phyloP scores from a whole-genome alignment of 2,113 vertebrate species.

The Apus apus region DNA sequence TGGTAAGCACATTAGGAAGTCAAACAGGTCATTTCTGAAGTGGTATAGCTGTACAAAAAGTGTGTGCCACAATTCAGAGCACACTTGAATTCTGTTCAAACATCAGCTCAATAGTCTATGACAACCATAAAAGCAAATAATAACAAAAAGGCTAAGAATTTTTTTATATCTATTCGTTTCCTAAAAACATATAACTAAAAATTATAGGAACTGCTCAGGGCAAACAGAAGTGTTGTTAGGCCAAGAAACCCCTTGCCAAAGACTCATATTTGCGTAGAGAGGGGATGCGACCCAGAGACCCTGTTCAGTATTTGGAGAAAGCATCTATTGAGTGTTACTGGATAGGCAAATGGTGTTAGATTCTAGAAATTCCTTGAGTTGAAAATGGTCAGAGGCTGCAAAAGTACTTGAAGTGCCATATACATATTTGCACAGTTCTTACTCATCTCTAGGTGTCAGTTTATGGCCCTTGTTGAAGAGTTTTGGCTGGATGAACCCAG shows the following conservation, averaged over 20 bases:
- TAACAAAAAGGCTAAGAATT: neutral
- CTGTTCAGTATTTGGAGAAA: neutral
- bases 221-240: neutral
- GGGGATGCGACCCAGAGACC: neutral
- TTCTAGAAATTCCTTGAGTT: neutral
- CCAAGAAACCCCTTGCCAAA: neutral
- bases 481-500: neutral
- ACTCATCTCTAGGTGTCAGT: neutral
- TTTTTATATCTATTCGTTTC: too few relatives aligned
- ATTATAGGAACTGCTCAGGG: neutral
- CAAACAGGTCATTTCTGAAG: neutral
- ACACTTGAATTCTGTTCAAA: neutral
- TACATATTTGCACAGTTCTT: neutral
- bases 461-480: neutral
- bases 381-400: neutral
- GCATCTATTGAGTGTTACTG: neutral
- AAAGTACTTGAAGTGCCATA: neutral
- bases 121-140: neutral
- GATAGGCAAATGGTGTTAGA: neutral
- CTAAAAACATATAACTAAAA: neutral
- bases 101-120: neutral
- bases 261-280: neutral
- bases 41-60: neutral
- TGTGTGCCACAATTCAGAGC: neutral
- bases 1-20: neutral